Base-by-base conservation (phyloP, 2,113 vertebrate species). In the Trogon surrucura region DNA sequence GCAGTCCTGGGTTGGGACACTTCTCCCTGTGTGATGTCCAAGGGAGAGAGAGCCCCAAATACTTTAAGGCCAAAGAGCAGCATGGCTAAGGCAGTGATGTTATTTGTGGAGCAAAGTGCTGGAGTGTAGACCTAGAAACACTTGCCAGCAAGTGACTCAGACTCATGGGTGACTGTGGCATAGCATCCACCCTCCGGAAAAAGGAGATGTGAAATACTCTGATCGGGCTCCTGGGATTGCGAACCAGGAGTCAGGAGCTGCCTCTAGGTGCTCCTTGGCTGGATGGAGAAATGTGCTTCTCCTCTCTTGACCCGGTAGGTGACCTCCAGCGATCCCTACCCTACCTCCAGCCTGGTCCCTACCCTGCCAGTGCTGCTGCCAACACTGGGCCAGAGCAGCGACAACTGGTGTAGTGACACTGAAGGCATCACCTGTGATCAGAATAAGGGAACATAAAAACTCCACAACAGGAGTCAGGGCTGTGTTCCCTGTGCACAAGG, bases 121-220 rank as follows among this genome's bases (percentile, higher is more conserved):
- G 29, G 27, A 80, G 11, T 77, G 79, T 19, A 90, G 85, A 71
- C 65, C 61, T 60, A 53, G 53, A 91, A 77, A 67, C 7, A 41
- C 27, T 65, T 88, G 84, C 91, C 91, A 94, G 69, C 50, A 62
- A 88, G 61, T 94, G 93, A 95, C 65, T 96, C 96, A 96, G 89
- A 22, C 65, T 67, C 84, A 51, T 0, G 36, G 51, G 69, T 89
- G 75, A 32, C 60, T 45, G 27, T 56, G 69, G 64, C 51, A 80
- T 60, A 66, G 77, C 5, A 20, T 27, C 21, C 7, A 5, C 51
- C 69, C 60, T 66, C 0, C 0, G 19, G 30, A 86, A 26, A 25
- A 53, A 57, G 41, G 69, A 78, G 27, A 70, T 16, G 53, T 44
- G 93, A 78, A 92, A 86, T n/a, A 21, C 7, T 54, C 36, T 1